phyloP scores from a whole-genome alignment of 2,888 invertebrate genomes.

The Cataglyphis livida region DNA sequence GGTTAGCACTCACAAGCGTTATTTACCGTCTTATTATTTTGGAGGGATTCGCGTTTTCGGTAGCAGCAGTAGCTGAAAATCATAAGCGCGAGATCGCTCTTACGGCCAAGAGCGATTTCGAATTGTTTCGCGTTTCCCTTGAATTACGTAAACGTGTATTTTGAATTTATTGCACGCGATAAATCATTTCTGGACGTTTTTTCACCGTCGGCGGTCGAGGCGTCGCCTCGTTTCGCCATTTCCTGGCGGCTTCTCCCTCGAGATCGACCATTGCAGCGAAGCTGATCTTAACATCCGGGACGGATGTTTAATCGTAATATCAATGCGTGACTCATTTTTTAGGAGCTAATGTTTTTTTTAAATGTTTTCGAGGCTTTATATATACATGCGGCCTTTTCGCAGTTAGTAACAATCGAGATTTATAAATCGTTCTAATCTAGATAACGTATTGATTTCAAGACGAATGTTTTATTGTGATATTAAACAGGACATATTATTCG shows the following conservation, averaged over 20 bases:
- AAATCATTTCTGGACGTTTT: constrained; percentile 52
- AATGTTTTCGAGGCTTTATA: neutral
- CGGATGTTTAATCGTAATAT: neutral
- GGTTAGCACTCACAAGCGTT: constrained; percentile 3
- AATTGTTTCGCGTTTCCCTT: neutral
- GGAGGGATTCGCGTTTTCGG: constrained; percentile 23
- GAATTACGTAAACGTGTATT: constrained; percentile 66
- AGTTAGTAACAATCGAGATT: neutral
- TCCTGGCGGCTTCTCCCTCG: constrained; percentile 4
- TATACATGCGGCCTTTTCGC: neutral
- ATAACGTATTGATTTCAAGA: neutral
- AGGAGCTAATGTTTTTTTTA: neutral
- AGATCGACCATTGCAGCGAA: neutral
- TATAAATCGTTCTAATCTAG: neutral
- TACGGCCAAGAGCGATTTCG: constrained; percentile 23
- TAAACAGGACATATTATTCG: neutral
- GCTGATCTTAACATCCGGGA: neutral
- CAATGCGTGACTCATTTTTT: neutral
- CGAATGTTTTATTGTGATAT: neutral
- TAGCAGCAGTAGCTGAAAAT: neutral
- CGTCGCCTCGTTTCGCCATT: constrained; percentile 8
- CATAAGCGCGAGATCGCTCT: constrained; percentile 4
- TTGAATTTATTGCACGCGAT: constrained; percentile 51
- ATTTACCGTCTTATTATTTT: constrained; percentile 46
- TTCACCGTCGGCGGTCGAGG: constrained; percentile 44